Evolutionary conservation across 1,140 invertebrate genomes (phyloP).

Genomic region (Atta colombica): DNA sequence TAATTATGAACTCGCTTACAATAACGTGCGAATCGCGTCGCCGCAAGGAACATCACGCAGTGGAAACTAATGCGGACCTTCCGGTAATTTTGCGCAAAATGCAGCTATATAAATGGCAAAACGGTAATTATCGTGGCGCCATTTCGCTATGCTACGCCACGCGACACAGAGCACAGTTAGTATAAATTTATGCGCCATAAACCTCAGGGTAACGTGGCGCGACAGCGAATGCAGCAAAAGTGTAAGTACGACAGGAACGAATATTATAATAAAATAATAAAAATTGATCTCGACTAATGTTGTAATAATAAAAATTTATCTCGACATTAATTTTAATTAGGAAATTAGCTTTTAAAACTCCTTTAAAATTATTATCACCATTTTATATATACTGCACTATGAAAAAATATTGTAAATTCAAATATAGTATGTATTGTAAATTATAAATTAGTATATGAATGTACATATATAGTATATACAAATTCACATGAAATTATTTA

Average conservation of each 20-base stretch:
- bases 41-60: not conserved
- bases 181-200: constrained; percentile 43
- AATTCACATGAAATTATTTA: too few relatives aligned
- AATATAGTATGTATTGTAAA: too few relatives aligned
- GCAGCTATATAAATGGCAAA: constrained; percentile 38
- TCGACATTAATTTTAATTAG: constrained; percentile 2
- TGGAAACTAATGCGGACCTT: not conserved
- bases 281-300: constrained; percentile 5
- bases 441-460: too few relatives aligned
- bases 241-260: not conserved
- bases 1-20: constrained; percentile 25
- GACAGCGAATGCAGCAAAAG: constrained; percentile 24
- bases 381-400: not conserved
- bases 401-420: not conserved
- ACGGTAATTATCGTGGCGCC: constrained; percentile 57
- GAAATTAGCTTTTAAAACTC: not conserved
- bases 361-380: not conserved
- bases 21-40: not conserved
- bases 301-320: not conserved
- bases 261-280: too few relatives aligned
- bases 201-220: constrained; percentile 37
- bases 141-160: constrained; percentile 1
- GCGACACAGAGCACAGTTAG: not conserved
- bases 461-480: too few relatives aligned
- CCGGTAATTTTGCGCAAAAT: constrained; percentile 10